Conservation (phyloP, 1,140 invertebrate genomes). For the Drosophila quadrilineata region DNA sequence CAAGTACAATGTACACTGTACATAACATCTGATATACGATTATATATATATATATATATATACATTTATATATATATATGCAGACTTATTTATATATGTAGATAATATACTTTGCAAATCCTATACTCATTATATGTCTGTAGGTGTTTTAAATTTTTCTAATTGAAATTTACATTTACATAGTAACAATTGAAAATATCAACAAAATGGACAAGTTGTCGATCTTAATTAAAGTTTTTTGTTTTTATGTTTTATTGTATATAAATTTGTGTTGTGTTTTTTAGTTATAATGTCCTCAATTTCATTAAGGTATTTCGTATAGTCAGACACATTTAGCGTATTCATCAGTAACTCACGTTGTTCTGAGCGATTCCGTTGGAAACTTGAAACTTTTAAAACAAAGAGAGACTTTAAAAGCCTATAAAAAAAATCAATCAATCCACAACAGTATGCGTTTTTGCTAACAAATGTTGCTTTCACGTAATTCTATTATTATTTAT, state of each 20-base stretch:
- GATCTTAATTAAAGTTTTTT: neutral
- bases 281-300: conserved; percentile 1
- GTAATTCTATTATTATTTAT: too few species aligned
- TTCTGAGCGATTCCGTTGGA: too few species aligned
- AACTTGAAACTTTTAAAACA: neutral
- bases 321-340: neutral
- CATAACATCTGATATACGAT: neutral
- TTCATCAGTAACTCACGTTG: too few species aligned
- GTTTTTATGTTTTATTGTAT: neutral
- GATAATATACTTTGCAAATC: neutral
- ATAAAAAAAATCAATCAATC: too few species aligned
- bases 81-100: neutral
- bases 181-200: conserved; percentile 15
- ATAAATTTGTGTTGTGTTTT: neutral
- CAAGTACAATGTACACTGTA: neutral
- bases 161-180: conserved; percentile 1
- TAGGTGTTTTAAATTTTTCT: neutral
- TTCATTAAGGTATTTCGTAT: conserved; percentile 18
- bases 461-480: too few species aligned
- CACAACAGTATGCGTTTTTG: conserved; percentile 4
- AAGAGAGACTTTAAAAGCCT: conserved; percentile 12
- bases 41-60: neutral
- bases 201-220: conserved; percentile 3
- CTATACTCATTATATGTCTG: neutral
- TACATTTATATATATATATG: too few species aligned